A percentile compares a stretch with the other conserved stretches of the same genome.
These are phyloP conservation scores for Heliconius aoede DNA, from an alignment of 2,888 invertebrate genomes.

Conservation along the genomic window DNA sequence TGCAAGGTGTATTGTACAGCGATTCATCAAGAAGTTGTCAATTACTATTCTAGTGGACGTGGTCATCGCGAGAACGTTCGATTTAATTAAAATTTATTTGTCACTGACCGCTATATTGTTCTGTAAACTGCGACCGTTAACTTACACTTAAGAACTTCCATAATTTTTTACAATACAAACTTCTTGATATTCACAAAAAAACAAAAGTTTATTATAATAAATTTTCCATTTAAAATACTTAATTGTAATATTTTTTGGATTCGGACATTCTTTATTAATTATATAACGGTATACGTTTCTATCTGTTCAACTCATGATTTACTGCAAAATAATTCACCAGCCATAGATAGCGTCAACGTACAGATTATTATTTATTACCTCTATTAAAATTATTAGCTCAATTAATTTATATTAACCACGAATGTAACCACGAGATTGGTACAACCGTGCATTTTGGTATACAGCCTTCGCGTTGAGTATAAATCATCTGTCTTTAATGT, in stretches of 20 bases:
- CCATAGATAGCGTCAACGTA: constrained; percentile 20
- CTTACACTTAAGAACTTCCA: too few species aligned
- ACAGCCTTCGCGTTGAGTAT: constrained; percentile 41
- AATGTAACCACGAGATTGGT: constrained; percentile 30
- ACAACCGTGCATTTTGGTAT: constrained; percentile 39
- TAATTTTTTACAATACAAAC: too few species aligned
- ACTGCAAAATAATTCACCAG: constrained; percentile 22
- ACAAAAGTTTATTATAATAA: too few species aligned
- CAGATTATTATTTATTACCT: constrained; percentile 39
- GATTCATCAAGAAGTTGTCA: constrained; percentile 81
- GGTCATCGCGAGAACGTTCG: constrained; percentile 66
- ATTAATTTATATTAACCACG: constrained; percentile 47
- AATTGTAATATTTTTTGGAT: not conserved
- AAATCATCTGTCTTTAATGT: constrained; percentile 48
- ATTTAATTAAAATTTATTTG: constrained; percentile 82
- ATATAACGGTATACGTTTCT: not conserved
- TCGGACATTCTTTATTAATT: not conserved
- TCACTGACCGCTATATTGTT: constrained; percentile 51
- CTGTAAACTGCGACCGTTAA: constrained; percentile 36
- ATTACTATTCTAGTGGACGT: constrained; percentile 71
- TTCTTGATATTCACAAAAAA: too few species aligned
- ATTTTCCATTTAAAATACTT: not conserved
- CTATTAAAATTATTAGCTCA: constrained; percentile 44
- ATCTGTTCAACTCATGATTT: constrained; percentile 16
- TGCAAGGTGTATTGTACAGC: constrained; percentile 51